Conservation (phyloP, 2,797 vertebrate species). For the Enteromius fasciolatus region DNA sequence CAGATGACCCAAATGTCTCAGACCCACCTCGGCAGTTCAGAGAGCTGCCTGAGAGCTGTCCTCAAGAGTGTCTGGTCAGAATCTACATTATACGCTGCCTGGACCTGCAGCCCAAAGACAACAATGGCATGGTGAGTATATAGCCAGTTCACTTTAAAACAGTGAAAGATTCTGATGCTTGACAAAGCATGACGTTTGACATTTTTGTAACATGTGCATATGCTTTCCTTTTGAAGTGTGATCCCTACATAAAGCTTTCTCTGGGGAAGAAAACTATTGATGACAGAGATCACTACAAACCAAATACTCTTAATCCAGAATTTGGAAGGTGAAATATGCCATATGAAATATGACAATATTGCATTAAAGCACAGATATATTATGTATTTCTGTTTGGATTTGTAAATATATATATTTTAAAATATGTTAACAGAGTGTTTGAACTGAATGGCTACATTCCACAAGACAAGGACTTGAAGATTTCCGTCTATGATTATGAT, state of each 20-base stretch:
- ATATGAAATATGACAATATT: neutral
- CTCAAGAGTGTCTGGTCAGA: constrained; percentile 92
- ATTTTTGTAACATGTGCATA: neutral
- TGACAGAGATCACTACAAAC: constrained; percentile 91
- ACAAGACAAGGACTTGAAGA: constrained; percentile 97
- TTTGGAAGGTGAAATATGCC: constrained; percentile 90
- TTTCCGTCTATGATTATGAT: constrained; percentile 93
- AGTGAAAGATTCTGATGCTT: neutral
- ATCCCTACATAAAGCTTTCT: constrained; percentile 95
- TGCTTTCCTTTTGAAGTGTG: constrained; percentile 80
- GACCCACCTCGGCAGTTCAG: constrained; percentile 91
- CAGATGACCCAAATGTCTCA: constrained; percentile 84
- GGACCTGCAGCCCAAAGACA: constrained; percentile 95
- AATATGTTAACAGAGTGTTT: constrained; percentile 85
- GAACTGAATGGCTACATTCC: constrained; percentile 94
- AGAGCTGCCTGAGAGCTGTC: constrained; percentile 91
- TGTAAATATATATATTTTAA: neutral
- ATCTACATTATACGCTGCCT: constrained; percentile 87
- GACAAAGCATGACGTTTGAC: neutral
- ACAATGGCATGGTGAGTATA: constrained; percentile 85
- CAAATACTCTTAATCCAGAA: constrained; percentile 89
- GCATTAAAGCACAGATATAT: neutral
- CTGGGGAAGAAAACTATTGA: constrained; percentile 89
- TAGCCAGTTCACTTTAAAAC: neutral
- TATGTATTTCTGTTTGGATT: neutral